Percentiles rank a stretch among this genome's conserved stretches.
Evolutionary conservation across 2,113 vertebrate genomes (phyloP).

Genomic region (Agelaius tricolor): DNA sequence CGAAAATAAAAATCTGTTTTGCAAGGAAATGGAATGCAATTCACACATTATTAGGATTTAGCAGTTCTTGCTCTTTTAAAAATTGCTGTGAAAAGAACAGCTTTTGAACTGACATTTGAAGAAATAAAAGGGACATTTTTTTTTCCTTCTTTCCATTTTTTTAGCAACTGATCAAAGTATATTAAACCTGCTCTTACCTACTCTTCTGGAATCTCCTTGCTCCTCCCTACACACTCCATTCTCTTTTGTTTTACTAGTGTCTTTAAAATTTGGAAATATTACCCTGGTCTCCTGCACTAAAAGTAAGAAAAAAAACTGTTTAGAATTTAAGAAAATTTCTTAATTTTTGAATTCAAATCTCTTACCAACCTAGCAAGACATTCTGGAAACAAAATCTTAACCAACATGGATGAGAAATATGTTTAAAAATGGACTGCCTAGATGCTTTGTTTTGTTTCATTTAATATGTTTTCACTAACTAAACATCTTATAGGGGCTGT

Average conservation of each 20-base stretch:
- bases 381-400: background rate
- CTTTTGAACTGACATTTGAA: background rate
- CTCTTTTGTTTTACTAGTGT: background rate
- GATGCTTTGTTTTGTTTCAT: background rate
- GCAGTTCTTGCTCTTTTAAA: background rate
- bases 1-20: background rate
- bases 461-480: background rate
- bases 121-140: background rate
- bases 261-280: background rate
- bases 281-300: background rate
- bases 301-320: background rate
- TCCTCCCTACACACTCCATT: background rate
- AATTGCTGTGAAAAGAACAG: background rate
- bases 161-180: background rate
- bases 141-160: background rate
- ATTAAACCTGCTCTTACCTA: background rate
- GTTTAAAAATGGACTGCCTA: background rate
- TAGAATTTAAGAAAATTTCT: background rate
- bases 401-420: background rate
- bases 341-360: background rate
- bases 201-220: background rate
- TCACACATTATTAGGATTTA: background rate
- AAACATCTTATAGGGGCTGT: background rate
- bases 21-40: background rate
- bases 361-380: background rate